Evolutionary conservation across 2,113 vertebrate genomes (phyloP).

Genomic region (Arizona elegans): DNA sequence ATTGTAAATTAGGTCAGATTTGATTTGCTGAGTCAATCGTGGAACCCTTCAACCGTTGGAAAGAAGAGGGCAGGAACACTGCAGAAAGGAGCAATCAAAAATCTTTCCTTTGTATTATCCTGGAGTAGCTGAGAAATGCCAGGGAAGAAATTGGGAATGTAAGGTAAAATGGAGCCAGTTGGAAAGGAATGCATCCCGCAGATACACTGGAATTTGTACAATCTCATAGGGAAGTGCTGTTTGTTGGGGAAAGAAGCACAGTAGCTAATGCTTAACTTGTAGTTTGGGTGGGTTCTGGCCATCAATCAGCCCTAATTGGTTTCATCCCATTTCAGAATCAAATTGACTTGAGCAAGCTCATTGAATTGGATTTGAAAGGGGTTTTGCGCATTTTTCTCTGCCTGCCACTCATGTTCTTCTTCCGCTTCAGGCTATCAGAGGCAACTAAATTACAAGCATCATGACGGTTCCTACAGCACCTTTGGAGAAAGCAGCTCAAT

Average conservation of each 20-base stretch:
- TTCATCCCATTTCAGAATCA: background rate
- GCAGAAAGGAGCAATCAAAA: background rate
- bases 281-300: background rate
- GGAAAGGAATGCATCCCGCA: background rate
- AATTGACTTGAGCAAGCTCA: background rate
- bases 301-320: slow-evolving; percentile 1
- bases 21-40: background rate
- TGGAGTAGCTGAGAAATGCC: background rate
- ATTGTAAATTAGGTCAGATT: background rate
- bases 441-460: slow-evolving; percentile 69
- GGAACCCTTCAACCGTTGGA: background rate
- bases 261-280: background rate
- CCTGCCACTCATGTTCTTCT: background rate
- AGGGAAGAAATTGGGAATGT: background rate
- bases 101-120: background rate
- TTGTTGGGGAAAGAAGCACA: background rate
- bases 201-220: background rate
- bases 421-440: slow-evolving; percentile 68
- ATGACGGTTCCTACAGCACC: slow-evolving; percentile 69
- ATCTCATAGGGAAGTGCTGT: background rate
- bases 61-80: background rate
- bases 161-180: background rate
- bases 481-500: slow-evolving; percentile 56
- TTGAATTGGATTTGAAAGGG: background rate
- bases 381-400: background rate